A percentile compares a stretch with the other conserved stretches of the same genome.
These are phyloP conservation scores for Dunckerocampus dactyliophorus DNA, from an alignment of 2,113 vertebrate species.

Conservation along the genomic window DNA sequence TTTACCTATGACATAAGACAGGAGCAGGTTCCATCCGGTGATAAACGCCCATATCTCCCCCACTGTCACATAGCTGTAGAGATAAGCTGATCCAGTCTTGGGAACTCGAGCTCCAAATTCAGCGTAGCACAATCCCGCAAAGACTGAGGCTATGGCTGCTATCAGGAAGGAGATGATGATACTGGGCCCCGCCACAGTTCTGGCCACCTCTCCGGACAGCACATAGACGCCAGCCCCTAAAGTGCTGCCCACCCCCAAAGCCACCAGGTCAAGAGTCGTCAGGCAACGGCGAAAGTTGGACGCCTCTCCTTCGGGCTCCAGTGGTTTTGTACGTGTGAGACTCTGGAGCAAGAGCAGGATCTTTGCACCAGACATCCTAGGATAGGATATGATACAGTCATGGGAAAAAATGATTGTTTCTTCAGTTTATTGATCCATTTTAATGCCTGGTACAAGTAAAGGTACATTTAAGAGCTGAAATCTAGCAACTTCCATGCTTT, in stretches of 20 bases:
- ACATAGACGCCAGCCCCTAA: constrained; percentile 82
- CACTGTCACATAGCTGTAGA: constrained; percentile 83
- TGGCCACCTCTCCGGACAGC: constrained; percentile 83
- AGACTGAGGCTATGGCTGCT: constrained; percentile 76
- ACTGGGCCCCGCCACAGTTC: constrained; percentile 74
- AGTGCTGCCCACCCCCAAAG: constrained; percentile 82
- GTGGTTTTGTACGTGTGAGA: constrained; percentile 71
- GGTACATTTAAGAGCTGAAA: too few relatives aligned
- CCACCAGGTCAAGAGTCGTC: constrained; percentile 75
- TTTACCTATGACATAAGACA: constrained; percentile 84
- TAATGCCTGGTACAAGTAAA: too few relatives aligned
- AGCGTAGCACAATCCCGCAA: constrained; percentile 81
- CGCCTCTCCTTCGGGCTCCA: constrained; percentile 56
- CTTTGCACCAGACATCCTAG: constrained; percentile 53
- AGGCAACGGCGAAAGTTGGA: constrained; percentile 76
- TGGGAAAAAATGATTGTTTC: too few relatives aligned
- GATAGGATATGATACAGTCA: not conserved
- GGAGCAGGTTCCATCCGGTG: constrained; percentile 82
- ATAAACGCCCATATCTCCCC: constrained; percentile 84
- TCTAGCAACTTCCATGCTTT: too few relatives aligned
- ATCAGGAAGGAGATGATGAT: constrained; percentile 83
- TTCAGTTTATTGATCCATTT: too few relatives aligned
- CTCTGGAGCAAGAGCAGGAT: constrained; percentile 54
- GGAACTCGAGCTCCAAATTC: constrained; percentile 81
- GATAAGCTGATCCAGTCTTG: constrained; percentile 81